Base-by-base conservation (phyloP, 37 sponge, comb jelly and placozoan genomes). In the Lycopodina hypogea region DNA sequence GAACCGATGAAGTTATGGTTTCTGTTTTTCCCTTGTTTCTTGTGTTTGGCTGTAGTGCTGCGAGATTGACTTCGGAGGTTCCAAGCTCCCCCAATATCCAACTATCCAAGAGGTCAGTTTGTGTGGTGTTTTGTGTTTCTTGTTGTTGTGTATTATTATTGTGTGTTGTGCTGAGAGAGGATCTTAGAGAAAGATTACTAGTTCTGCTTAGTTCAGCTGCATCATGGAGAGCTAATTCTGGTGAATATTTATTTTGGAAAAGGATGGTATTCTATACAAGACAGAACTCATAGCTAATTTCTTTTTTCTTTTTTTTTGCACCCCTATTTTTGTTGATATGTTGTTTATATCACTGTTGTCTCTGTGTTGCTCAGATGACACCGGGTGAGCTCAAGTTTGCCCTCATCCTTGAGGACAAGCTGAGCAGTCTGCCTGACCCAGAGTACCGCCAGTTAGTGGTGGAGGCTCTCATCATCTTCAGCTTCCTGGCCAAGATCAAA, bases 371-470 rank as follows among this genome's bases (percentile, higher is more conserved):
- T 3, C 50, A 94, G 92, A 96, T 93, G 94, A 96, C 97, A 23
- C 74, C 89, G 17, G 87, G 90, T 9, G 97, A 96, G 60, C 73
- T 88, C 51, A 93, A 96, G 78, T 96, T 96, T 89, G 94, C 97
- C 34, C 64, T 93, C 61, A 58, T 17, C 14, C 79, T 96, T n/a
- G 92, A 93, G 69, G 38, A 69, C 1, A 72, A 72, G 42, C 87
- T 96, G 40, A 93, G 93, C 71, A 85, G 85, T 22, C 78, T 90
- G 17, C 89, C 84, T 0, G 75, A 85, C 40, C 94, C 97, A 23
- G 94, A 96, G 72, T 90, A 88, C 63, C 89, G 97, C 17, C 97
- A 96, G 74, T 75, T 96, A 42, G 82, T 93, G 8, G 94, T 96
- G 21, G 97, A 96, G 56, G 81, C 76, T 3, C 80, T 96, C 18